Base-by-base conservation (phyloP, 1,140 invertebrate genomes). In the Polypedilum pembai region DNA sequence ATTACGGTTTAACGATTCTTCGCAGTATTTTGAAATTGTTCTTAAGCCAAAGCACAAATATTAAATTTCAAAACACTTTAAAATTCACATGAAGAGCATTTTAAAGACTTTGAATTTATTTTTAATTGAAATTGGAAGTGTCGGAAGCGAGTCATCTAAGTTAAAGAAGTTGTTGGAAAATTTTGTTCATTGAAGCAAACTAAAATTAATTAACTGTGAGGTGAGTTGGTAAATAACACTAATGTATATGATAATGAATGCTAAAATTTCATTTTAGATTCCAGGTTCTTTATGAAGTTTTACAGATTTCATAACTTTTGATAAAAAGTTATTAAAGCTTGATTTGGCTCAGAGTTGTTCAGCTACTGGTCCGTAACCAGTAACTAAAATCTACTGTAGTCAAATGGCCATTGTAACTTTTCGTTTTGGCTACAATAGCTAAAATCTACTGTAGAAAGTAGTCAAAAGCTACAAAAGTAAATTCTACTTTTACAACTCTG, bases 121-220 rank as follows among this genome's bases (percentile, higher is more conserved):
- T n/a, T 79, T 88, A 4, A 83, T 88, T n/a, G 87, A 86, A 0
- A 85, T 83, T 1, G 86, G 84, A 24, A 85, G 88, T 3, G 88
- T n/a, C 89, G 0, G 90, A 90, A 82, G 84, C 74, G 45, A 81
- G 79, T 63, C 77, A 80, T 0, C 21, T 82, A 15, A 80, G 78
- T 40, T 80, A 82, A 33, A 73, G 75, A 20, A 69, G 73, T 0
- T 76, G 82, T 41, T 78, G 79, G 0, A 82, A 78, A 3, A 80
- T 86, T 0, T 86, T n/a, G 73, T 86, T 18, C 85, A 86, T 86
- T n/a, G 85, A 86, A 79, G 85, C 85, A 0, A 12, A 12, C 7
- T 3, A n/a, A n/a, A n/a, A 56, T 56, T 12, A 8, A 56, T 56
- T 12, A 12, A 56, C 4, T 3, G 41, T 45, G 41, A 56, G n/a